Percentiles rank a stretch among this genome's conserved stretches.
These are phyloP conservation scores for Argya squamiceps DNA, from an alignment of 2,797 vertebrate species.

Conservation along the genomic window DNA sequence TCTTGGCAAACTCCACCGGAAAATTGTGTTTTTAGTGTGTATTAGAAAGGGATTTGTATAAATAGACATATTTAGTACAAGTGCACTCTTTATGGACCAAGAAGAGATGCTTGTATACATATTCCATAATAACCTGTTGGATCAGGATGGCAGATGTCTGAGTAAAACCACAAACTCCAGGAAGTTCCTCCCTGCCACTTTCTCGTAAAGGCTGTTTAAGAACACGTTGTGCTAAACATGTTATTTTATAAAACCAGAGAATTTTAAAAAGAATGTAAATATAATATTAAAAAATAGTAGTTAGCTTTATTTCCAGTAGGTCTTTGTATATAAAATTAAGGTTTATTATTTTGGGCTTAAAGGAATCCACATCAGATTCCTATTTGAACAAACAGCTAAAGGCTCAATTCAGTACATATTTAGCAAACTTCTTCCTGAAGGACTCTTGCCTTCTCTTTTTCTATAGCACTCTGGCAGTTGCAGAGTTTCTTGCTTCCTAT, in stretches of 20 bases:
- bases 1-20: not conserved
- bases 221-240: not conserved
- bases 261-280: not conserved
- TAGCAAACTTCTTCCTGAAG: not conserved
- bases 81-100: not conserved
- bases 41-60: not conserved
- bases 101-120: not conserved
- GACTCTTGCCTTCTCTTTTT: not conserved
- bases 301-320: not conserved
- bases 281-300: not conserved
- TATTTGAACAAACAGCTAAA: not conserved
- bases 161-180: not conserved
- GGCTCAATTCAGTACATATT: not conserved
- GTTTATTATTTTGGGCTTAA: not conserved
- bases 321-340: not conserved
- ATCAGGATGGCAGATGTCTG: not conserved
- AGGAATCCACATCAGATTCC: not conserved
- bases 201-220: not conserved
- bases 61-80: not conserved
- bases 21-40: not conserved
- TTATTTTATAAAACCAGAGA: not conserved
- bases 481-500: not conserved
- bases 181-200: constrained; percentile 10
- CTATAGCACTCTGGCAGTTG: not conserved
- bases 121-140: not conserved